Evolutionary conservation across 2,888 invertebrate species (phyloP).

Genomic region (Noctua janthe): DNA sequence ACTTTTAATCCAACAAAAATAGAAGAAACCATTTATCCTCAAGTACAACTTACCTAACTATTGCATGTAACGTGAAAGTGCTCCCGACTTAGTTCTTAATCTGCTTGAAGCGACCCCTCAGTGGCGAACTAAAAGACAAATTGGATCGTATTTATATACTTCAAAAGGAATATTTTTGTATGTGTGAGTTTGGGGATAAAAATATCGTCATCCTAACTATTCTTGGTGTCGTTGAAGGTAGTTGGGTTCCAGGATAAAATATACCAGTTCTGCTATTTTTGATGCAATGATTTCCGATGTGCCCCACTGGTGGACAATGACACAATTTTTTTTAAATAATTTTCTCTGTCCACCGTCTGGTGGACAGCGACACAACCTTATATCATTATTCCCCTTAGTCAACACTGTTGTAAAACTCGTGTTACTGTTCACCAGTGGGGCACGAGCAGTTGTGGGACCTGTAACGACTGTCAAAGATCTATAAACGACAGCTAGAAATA

Average conservation of each 20-base stretch:
- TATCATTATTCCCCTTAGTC: too few species aligned
- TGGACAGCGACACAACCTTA: too few species aligned
- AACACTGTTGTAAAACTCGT: too few species aligned
- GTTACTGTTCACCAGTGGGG: too few species aligned
- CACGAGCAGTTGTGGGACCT: too few species aligned
- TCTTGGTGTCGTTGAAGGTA: not conserved
- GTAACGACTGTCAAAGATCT: too few species aligned
- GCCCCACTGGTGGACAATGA: not conserved
- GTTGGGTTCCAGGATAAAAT: not conserved
- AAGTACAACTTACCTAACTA: not conserved
- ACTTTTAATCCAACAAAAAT: not conserved
- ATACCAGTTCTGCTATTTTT: not conserved
- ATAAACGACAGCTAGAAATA: too few species aligned
- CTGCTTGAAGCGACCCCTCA: conserved; percentile 8
- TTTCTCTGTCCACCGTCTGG: too few species aligned
- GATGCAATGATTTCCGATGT: not conserved
- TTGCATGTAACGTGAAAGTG: conserved; percentile 33
- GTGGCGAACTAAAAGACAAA: not conserved
- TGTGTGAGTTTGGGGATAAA: not conserved
- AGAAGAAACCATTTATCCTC: not conserved
- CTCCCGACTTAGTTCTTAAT: conserved; percentile 28
- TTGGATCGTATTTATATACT: conserved; percentile 23
- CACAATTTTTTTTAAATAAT: not conserved
- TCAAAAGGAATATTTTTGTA: conserved; percentile 11
- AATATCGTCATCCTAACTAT: not conserved